Percentiles rank a stretch among this genome's conserved stretches.
These are phyloP conservation scores for Podabrus alpinus DNA, from an alignment of 2,888 invertebrate genomes.

Conservation along the genomic window DNA sequence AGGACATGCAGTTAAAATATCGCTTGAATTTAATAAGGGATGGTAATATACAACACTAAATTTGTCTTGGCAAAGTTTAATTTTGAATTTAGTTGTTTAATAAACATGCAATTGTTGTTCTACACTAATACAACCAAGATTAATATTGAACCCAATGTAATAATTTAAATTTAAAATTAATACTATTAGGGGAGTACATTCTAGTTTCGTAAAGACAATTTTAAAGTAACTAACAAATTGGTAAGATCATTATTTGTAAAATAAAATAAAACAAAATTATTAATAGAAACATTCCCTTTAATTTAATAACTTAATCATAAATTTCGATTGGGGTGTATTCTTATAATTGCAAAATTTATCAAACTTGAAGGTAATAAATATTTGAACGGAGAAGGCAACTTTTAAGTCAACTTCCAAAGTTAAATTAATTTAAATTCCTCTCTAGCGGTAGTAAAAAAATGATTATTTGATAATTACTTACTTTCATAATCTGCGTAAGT, in stretches of 20 bases:
- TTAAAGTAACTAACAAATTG: not conserved
- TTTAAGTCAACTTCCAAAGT: not conserved
- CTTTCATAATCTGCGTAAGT: slow-evolving; percentile 53
- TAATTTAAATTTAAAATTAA: not conserved
- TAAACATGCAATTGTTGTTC: not conserved
- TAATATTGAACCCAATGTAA: not conserved
- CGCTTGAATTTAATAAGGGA: not conserved
- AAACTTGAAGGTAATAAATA: not conserved
- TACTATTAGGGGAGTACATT: not conserved
- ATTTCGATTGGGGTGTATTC: not conserved
- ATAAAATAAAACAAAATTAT: not conserved
- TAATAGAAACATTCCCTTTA: not conserved
- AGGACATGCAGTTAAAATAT: not conserved
- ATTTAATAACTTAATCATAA: not conserved
- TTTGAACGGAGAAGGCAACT: not conserved
- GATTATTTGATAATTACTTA: slow-evolving; percentile 41
- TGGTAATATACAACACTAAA: not conserved
- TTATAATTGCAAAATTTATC: not conserved
- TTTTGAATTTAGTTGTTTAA: not conserved
- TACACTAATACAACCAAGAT: not conserved
- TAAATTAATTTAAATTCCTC: not conserved
- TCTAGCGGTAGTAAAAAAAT: not conserved
- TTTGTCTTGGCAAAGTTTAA: not conserved
- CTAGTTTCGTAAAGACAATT: not conserved
- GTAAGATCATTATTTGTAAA: not conserved